Percentiles rank a stretch among this genome's conserved stretches.
phyloP scores from a whole-genome alignment of 1,140 invertebrate species.

The Charaxes varanes region DNA sequence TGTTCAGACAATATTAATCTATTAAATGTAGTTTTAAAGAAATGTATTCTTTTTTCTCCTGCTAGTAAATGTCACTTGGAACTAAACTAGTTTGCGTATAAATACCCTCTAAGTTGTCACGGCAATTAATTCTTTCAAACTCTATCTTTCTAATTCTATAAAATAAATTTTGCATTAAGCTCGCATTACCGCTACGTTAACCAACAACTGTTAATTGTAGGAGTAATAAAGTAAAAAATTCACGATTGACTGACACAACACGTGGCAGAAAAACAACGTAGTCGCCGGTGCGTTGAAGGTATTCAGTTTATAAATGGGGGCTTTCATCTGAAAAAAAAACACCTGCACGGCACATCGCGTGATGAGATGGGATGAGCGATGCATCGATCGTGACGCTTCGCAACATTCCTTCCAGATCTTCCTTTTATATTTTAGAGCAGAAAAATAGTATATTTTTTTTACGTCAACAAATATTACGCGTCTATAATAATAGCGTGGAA shows the following conservation, averaged over 20 bases:
- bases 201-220: too few species aligned
- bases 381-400: constrained; percentile 40
- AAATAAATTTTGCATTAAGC: too few species aligned
- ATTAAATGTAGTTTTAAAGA: too few species aligned
- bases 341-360: constrained; percentile 59
- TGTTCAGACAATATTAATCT: too few species aligned
- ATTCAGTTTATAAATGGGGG: constrained; percentile 60
- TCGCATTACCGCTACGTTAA: too few species aligned
- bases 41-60: too few species aligned
- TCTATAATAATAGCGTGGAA: too few species aligned
- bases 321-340: constrained; percentile 64
- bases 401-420: constrained; percentile 20
- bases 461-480: neutral
- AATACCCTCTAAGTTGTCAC: too few species aligned
- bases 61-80: too few species aligned
- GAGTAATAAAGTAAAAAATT: constrained; percentile 6
- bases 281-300: constrained; percentile 60
- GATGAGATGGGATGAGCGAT: constrained; percentile 39
- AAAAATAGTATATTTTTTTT: constrained; percentile 4
- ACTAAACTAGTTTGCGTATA: too few species aligned
- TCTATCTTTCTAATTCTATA: too few species aligned
- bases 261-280: constrained; percentile 44
- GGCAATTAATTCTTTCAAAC: too few species aligned
- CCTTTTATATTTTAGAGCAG: constrained; percentile 16
- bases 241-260: constrained; percentile 27